These are phyloP conservation scores for Elephantulus edwardii DNA, from an alignment of 2,113 vertebrate species.

Conservation along the genomic window DNA sequence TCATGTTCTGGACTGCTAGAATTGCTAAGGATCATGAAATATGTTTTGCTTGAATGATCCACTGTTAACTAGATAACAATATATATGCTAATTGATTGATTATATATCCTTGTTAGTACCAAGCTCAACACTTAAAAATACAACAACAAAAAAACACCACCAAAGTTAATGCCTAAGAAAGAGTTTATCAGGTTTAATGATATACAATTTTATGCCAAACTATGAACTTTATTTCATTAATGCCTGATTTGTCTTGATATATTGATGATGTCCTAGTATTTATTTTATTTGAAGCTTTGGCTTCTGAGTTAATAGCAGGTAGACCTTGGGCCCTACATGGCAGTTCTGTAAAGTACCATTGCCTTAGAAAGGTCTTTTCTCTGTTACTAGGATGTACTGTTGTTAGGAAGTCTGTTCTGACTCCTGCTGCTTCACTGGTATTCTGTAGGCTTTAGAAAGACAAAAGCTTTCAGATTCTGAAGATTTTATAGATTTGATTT, in stretches of 20 bases:
- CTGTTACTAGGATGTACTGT: background rate
- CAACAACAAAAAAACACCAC: no score
- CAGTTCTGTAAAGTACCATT: background rate
- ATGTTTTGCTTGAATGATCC: background rate
- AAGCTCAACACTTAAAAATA: background rate
- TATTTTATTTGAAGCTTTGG: conserved; percentile 2
- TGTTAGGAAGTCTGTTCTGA: conserved; percentile 32
- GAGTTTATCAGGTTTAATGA: background rate
- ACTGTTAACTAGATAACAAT: background rate
- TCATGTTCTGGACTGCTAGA: background rate
- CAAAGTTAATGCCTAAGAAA: background rate
- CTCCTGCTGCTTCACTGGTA: background rate
- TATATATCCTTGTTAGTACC: conserved; percentile 35
- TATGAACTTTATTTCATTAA: conserved; percentile 13
- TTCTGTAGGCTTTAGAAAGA: conserved; percentile 21
- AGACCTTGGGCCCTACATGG: background rate
- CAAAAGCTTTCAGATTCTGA: conserved; percentile 18
- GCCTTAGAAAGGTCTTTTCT: conserved; percentile 30
- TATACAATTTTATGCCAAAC: conserved; percentile 28
- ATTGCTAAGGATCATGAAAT: background rate
- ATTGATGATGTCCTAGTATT: background rate
- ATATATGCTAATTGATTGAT: background rate
- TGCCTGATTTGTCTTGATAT: background rate
- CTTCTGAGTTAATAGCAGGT: conserved; percentile 7
- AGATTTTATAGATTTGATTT: conserved; percentile 53